These are phyloP conservation scores for Condylostylus longicornis DNA, from an alignment of 1,140 invertebrate genomes.

Conservation along the genomic window DNA sequence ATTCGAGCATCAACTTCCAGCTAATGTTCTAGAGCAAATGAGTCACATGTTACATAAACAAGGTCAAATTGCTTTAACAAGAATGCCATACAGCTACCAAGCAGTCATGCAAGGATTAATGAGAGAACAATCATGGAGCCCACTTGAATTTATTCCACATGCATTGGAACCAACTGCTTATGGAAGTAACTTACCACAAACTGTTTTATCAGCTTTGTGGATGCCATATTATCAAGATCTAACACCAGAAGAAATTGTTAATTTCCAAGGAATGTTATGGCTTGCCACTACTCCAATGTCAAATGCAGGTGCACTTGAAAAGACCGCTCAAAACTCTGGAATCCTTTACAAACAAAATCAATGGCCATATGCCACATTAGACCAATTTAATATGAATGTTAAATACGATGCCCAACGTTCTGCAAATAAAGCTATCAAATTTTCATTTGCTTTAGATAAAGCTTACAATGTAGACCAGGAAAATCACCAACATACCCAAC, in stretches of 20 bases:
- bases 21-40: background rate
- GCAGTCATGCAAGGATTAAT: background rate
- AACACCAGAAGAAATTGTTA: background rate
- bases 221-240: background rate
- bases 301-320: background rate
- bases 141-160: background rate
- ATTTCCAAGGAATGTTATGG: background rate
- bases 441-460: background rate
- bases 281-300: background rate
- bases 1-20: conserved; percentile 30
- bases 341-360: background rate
- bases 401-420: conserved; percentile 14
- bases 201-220: background rate
- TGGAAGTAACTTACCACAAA: background rate
- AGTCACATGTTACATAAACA: background rate
- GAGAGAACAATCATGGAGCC: background rate
- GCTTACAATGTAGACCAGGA: conserved; percentile 1
- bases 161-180: background rate
- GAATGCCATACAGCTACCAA: background rate
- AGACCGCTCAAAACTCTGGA: background rate
- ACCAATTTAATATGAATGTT: conserved; percentile 12
- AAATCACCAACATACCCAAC: background rate
- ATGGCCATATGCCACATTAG: background rate
- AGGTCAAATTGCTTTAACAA: background rate
- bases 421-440: conserved; percentile 11